Percentiles rank a stretch among this genome's conserved stretches.
These are phyloP conservation scores for Leucoma salicis DNA, from an alignment of 2,888 invertebrate genomes.

Conservation along the genomic window DNA sequence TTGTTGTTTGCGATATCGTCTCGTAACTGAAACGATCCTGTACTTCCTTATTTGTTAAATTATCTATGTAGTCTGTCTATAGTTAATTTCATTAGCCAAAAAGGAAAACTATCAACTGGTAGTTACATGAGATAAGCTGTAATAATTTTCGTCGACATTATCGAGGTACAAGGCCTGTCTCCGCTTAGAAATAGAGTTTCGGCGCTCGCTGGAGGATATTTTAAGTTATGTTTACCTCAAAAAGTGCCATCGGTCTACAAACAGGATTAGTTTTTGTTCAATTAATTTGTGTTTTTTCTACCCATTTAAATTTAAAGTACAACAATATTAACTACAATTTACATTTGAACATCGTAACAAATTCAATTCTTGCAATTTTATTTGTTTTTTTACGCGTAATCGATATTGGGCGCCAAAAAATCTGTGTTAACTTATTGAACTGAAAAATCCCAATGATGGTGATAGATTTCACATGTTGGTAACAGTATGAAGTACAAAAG, in stretches of 20 bases:
- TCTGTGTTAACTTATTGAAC: slow-evolving; percentile 11
- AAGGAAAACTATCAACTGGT: slow-evolving; percentile 10
- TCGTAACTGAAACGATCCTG: slow-evolving; percentile 33
- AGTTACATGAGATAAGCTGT: slow-evolving; percentile 51
- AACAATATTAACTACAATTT: no score
- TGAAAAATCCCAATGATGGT: slow-evolving; percentile 39
- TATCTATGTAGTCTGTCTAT: neutral
- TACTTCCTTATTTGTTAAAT: neutral
- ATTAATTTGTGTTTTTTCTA: no score
- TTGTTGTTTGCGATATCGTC: slow-evolving; percentile 51
- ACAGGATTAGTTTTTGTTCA: slow-evolving; percentile 23
- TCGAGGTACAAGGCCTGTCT: slow-evolving; percentile 57
- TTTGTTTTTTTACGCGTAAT: slow-evolving; percentile 14
- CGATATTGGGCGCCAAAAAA: slow-evolving; percentile 36
- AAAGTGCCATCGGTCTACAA: slow-evolving; percentile 64
- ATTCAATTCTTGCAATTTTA: no score
- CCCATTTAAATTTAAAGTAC: no score
- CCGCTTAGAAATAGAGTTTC: slow-evolving; percentile 34
- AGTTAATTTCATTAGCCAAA: slow-evolving; percentile 4
- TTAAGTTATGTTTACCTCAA: slow-evolving; percentile 71
- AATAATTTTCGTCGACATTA: slow-evolving; percentile 61
- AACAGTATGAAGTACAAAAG: slow-evolving; percentile 71
- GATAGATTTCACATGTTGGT: slow-evolving; percentile 45
- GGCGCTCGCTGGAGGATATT: slow-evolving; percentile 44
- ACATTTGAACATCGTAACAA: no score